Conservation (phyloP, 53 echinoderm and acorn worm species). For the Arbacia lixula region DNA sequence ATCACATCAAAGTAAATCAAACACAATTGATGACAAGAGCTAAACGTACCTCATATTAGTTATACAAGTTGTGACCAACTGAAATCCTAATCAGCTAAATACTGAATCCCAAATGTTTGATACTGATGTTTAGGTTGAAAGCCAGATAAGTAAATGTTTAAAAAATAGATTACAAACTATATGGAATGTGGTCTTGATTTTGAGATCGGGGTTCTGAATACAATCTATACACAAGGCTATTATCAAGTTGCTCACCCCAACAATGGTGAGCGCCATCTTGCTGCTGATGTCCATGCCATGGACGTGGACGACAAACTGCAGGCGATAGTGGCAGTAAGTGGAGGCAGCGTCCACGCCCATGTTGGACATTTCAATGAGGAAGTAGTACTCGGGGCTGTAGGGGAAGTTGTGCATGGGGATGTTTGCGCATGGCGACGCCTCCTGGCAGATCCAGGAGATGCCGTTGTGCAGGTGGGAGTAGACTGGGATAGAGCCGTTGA, state of each 20-base stretch:
- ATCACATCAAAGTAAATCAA: too few relatives aligned
- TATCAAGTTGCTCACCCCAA: slow-evolving; percentile 86
- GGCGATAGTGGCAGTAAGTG: slow-evolving; percentile 83
- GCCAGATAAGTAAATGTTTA: too few relatives aligned
- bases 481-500: slow-evolving; percentile 51
- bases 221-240: too few relatives aligned
- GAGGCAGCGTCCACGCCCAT: slow-evolving; percentile 60
- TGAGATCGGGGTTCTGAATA: too few relatives aligned
- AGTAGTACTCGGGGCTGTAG: slow-evolving; percentile 85
- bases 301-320: slow-evolving; percentile 82
- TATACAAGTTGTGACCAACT: too few relatives aligned
- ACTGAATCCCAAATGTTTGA: too few relatives aligned
- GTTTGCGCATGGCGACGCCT: slow-evolving; percentile 79
- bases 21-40: too few relatives aligned
- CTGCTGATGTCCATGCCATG: slow-evolving; percentile 84
- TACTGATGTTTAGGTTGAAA: too few relatives aligned
- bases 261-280: slow-evolving; percentile 60
- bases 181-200: too few relatives aligned
- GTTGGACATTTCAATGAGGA: slow-evolving; percentile 86
- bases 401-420: slow-evolving; percentile 68
- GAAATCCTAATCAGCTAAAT: too few relatives aligned
- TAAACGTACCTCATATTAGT: too few relatives aligned
- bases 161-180: too few relatives aligned
- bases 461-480: slow-evolving; percentile 64
- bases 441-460: slow-evolving; percentile 79